Conservation (phyloP, 2,888 invertebrate species). For the Exephanes ischioxanthus region DNA sequence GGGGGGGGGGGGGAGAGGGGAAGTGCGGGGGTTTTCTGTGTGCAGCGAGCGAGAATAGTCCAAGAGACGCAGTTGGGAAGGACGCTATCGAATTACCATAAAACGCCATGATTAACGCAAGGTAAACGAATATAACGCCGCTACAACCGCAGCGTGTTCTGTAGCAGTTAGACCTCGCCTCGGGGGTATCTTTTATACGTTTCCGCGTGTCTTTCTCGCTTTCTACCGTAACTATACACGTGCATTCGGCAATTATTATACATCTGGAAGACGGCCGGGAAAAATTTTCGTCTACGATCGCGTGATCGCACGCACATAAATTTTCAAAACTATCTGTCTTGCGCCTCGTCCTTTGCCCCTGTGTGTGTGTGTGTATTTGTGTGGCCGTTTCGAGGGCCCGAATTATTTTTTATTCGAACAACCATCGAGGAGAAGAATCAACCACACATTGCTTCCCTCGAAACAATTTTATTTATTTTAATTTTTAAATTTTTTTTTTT, state of each 20-base stretch:
- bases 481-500: no score
- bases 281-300: constrained; percentile 63
- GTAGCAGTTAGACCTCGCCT: constrained; percentile 80
- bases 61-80: constrained; percentile 63
- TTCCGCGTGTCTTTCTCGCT: constrained; percentile 65
- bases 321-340: constrained; percentile 49
- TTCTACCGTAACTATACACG: constrained; percentile 14
- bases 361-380: not conserved
- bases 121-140: constrained; percentile 84
- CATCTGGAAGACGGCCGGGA: constrained; percentile 59
- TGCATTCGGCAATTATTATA: constrained; percentile 51
- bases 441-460: not conserved
- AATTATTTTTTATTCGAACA: constrained; percentile 11
- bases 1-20: constrained; percentile 61
- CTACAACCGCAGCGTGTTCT: constrained; percentile 82
- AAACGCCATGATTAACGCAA: constrained; percentile 85
- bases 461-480: not conserved
- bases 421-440: not conserved
- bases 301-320: constrained; percentile 58
- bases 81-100: constrained; percentile 83
- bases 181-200: constrained; percentile 67
- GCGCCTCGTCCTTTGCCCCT: not conserved
- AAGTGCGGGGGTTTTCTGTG: constrained; percentile 12
- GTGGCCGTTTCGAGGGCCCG: not conserved
- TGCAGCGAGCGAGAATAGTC: constrained; percentile 49